Evolutionary conservation across 2,888 invertebrate species (phyloP).

Genomic region (Xestia sexstrigata): DNA sequence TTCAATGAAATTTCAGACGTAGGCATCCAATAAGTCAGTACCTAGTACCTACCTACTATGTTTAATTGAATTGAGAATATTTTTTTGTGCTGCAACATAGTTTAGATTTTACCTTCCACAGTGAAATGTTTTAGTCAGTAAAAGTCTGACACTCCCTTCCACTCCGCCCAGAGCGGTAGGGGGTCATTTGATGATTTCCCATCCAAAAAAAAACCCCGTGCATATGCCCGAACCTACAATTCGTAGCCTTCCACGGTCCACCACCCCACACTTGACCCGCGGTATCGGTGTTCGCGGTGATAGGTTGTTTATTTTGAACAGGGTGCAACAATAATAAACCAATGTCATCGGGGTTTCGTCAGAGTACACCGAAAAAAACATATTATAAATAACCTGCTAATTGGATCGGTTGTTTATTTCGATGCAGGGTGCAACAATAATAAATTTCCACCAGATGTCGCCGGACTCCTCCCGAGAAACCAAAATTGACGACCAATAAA

Average conservation of each 20-base stretch:
- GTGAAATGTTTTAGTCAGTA: background rate
- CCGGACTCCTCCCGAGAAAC: conserved; percentile 10
- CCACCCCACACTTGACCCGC: background rate
- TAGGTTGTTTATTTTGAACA: background rate
- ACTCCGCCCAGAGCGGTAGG: too few relatives aligned
- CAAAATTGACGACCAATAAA: conserved; percentile 61
- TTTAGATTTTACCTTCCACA: background rate
- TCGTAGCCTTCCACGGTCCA: background rate
- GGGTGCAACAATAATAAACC: too few relatives aligned
- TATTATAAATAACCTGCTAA: conserved; percentile 6
- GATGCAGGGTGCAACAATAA: conserved; percentile 5
- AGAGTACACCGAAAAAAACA: background rate
- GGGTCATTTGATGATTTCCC: too few relatives aligned
- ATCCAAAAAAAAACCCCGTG: too few relatives aligned
- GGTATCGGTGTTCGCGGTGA: too few relatives aligned
- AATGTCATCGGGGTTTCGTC: background rate
- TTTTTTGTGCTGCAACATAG: background rate
- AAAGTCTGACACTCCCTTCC: too few relatives aligned
- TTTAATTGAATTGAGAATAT: background rate
- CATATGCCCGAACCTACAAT: too few relatives aligned
- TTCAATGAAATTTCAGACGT: background rate
- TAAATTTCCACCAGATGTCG: conserved; percentile 23
- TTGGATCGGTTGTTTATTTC: conserved; percentile 3
- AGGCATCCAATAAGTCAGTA: background rate
- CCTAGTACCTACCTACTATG: background rate